phyloP scores from a whole-genome alignment of 2,888 invertebrate species.

The Achlya flavicornis region DNA sequence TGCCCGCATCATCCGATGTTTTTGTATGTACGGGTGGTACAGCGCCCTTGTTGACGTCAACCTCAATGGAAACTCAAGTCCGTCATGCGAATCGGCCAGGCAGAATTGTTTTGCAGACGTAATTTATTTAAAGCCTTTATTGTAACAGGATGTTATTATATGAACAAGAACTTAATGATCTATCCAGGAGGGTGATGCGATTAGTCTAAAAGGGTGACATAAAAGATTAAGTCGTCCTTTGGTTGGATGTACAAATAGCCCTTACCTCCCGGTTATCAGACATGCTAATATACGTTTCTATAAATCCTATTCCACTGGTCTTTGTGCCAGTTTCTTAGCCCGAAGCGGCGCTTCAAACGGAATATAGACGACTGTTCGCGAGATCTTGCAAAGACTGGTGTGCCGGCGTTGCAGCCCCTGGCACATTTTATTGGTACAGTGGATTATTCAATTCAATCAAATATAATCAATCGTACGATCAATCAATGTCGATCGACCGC shows the following conservation, averaged over 20 bases:
- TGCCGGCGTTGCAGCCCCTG: too few relatives aligned
- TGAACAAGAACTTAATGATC: background rate
- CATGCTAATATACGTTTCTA: too few relatives aligned
- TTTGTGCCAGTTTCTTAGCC: too few relatives aligned
- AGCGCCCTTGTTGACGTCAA: constrained; percentile 60
- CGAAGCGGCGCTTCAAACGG: too few relatives aligned
- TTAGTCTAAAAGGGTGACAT: constrained; percentile 51
- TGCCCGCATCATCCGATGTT: constrained; percentile 54
- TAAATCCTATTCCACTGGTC: too few relatives aligned
- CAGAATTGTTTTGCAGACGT: background rate
- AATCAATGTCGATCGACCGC: too few relatives aligned
- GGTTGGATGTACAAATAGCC: constrained; percentile 34
- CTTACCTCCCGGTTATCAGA: constrained; percentile 15
- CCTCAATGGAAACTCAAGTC: constrained; percentile 55
- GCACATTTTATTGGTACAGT: too few relatives aligned
- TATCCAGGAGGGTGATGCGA: constrained; percentile 35
- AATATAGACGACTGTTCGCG: too few relatives aligned
- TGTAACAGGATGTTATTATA: background rate
- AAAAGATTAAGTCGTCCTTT: constrained; percentile 57
- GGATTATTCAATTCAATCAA: too few relatives aligned
- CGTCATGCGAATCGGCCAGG: constrained; percentile 23
- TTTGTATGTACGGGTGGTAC: constrained; percentile 47
- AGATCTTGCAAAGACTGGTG: too few relatives aligned
- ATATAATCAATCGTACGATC: too few relatives aligned
- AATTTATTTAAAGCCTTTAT: constrained; percentile 1